Conservation (phyloP, 2,888 invertebrate genomes). For the Invenusta paracnida region DNA sequence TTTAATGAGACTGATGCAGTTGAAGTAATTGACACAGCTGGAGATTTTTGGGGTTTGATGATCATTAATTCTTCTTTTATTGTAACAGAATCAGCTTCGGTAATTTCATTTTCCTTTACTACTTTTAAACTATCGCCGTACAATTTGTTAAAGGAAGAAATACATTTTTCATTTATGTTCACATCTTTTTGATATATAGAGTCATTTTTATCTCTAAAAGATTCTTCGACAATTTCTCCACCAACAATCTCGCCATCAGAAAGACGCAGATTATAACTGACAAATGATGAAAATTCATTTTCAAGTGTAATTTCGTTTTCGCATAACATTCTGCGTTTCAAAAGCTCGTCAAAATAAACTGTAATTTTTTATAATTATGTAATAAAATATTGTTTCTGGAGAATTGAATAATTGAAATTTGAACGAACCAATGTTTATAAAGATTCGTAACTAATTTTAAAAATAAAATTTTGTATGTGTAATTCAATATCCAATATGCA, state of each 20-base stretch:
- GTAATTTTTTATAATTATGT: too few relatives aligned
- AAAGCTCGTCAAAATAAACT: too few relatives aligned
- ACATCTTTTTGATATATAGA: background rate
- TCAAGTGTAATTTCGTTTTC: background rate
- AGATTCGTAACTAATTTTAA: too few relatives aligned
- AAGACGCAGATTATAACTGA: background rate
- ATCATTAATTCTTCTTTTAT: background rate
- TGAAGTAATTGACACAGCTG: too few relatives aligned
- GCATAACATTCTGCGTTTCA: background rate
- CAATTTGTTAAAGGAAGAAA: too few relatives aligned
- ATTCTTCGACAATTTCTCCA: background rate
- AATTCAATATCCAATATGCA: too few relatives aligned
- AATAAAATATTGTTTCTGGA: background rate
- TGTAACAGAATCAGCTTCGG: too few relatives aligned
- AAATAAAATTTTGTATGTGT: too few relatives aligned
- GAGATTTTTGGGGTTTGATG: background rate
- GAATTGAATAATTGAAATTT: background rate
- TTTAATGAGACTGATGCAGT: too few relatives aligned
- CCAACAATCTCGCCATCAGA: background rate
- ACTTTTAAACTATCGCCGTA: too few relatives aligned
- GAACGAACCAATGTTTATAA: background rate
- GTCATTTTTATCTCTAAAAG: background rate
- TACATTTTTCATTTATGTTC: background rate
- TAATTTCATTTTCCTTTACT: background rate
- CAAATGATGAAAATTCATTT: background rate